Evolutionary conservation across 2,113 vertebrate genomes (phyloP), one percentile per base, ranked within the genome.

Genomic region (Puma concolor): DNA sequence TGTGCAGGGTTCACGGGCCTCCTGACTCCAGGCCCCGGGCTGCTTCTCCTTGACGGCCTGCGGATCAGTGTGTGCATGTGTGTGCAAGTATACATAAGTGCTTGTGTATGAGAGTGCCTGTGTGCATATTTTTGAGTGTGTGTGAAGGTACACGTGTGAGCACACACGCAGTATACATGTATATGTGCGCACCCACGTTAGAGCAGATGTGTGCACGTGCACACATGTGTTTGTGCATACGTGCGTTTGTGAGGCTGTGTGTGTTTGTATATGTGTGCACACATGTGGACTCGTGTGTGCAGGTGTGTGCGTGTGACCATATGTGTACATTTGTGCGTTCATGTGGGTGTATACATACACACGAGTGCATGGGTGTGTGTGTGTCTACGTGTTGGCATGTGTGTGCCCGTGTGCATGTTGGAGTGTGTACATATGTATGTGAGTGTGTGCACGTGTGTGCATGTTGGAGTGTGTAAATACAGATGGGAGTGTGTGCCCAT

Each of bases 21-120:
- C 64, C 85, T 31, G 64, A 23, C 50, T 10, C 5, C 14, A 9
- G 16, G 38, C 21, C 48, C 60, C 8, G 25, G 23, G 52, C 41
- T 16, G 12, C 17, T 5, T 9, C 57, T 64, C n/a, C 12, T 17
- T 1, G 3, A 21, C 7, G 0, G 64, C 64, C 25, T 36, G 17
- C 2, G 3, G 38, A 5, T 52, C 14, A 41, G 48, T 13, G 60
- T 48, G 3, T 48, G 71, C 7, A 11, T 4, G 60, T 4, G 8
- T 4, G 44, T 0, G 27, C 66, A 67, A 0, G 12, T 10, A 7
- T 11, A 16, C 0, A 0, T 4, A 10, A 2, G 80, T 16, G 36
- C 63, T 10, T 1, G 25, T 8, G 27, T 7, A 13, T 23, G 67
- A 12, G 14, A 3, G 63, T 16, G n/a, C 23, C 3, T 1, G 14